Percentiles rank a stretch among this genome's conserved stretches.
Evolutionary conservation across 2,113 vertebrate genomes (phyloP).

Genomic region (Thymallus thymallus): DNA sequence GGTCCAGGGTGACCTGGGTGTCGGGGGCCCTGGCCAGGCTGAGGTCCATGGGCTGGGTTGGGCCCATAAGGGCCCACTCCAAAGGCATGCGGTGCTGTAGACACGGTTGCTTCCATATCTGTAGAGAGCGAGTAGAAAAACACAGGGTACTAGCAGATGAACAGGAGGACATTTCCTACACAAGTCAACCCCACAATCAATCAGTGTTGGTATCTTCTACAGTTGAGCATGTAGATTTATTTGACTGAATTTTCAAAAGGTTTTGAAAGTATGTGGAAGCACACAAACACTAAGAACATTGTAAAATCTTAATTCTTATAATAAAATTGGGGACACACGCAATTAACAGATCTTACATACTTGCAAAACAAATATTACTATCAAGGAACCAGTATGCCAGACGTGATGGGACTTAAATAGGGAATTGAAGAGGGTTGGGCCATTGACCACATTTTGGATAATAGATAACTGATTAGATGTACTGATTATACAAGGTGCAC

Average conservation of each 20-base stretch:
- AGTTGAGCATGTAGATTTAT: not conserved
- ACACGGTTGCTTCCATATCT: slow-evolving; percentile 60
- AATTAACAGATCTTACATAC: slow-evolving; percentile 8
- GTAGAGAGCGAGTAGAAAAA: not conserved
- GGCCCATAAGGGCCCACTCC: slow-evolving; percentile 41
- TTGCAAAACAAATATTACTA: slow-evolving; percentile 13
- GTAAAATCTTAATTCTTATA: not conserved
- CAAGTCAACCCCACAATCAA: not conserved
- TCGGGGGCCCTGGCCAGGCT: slow-evolving; percentile 16
- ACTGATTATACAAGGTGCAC: too few relatives aligned
- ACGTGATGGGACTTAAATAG: slow-evolving; percentile 27
- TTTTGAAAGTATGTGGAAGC: not conserved
- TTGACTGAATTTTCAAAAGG: not conserved
- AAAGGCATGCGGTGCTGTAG: slow-evolving; percentile 37
- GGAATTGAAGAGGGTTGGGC: slow-evolving; percentile 22
- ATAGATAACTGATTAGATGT: not conserved
- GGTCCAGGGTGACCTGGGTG: not conserved
- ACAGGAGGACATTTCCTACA: not conserved
- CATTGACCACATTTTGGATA: not conserved
- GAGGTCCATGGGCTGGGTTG: slow-evolving; percentile 29
- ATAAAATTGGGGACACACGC: not conserved
- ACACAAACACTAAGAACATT: slow-evolving; percentile 8
- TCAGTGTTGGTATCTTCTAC: not conserved
- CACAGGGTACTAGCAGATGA: not conserved
- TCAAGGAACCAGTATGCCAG: not conserved